Evolutionary conservation across 1,140 invertebrate species (phyloP).

Genomic region (Penaeus vannamei): DNA sequence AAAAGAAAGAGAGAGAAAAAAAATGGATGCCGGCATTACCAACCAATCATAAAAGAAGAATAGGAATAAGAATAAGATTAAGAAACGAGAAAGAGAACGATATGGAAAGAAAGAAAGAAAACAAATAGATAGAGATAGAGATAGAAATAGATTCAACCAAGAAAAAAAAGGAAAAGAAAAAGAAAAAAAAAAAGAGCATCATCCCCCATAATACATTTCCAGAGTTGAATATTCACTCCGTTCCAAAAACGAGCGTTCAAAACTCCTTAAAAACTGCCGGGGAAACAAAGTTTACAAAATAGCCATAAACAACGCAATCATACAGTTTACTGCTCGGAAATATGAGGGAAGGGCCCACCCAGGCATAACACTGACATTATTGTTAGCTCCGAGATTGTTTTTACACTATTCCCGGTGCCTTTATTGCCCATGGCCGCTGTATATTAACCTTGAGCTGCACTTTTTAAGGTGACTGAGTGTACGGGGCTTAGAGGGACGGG

Average conservation of each 20-base stretch:
- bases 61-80: too few relatives aligned
- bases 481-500: too few relatives aligned
- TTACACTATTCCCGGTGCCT: conserved; percentile 21
- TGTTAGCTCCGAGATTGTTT: conserved; percentile 42
- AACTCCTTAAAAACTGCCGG: conserved; percentile 38
- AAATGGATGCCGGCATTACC: conserved; percentile 9
- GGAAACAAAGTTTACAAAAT: conserved; percentile 52
- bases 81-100: too few relatives aligned
- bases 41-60: conserved; percentile 30
- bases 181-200: too few relatives aligned
- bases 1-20: neutral
- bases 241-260: conserved; percentile 26
- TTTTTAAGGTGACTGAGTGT: neutral
- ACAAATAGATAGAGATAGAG: too few relatives aligned
- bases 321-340: conserved; percentile 46
- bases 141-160: too few relatives aligned
- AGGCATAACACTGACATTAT: conserved; percentile 43
- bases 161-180: too few relatives aligned
- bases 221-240: conserved; percentile 28
- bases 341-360: conserved; percentile 31
- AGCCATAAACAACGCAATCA: conserved; percentile 55
- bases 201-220: too few relatives aligned
- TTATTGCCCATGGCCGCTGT: conserved; percentile 22
- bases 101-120: too few relatives aligned
- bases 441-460: neutral